Evolutionary conservation across 2,113 vertebrate species (phyloP), one percentile per base, ranked within the genome.

Genomic region (Clarias gariepinus): DNA sequence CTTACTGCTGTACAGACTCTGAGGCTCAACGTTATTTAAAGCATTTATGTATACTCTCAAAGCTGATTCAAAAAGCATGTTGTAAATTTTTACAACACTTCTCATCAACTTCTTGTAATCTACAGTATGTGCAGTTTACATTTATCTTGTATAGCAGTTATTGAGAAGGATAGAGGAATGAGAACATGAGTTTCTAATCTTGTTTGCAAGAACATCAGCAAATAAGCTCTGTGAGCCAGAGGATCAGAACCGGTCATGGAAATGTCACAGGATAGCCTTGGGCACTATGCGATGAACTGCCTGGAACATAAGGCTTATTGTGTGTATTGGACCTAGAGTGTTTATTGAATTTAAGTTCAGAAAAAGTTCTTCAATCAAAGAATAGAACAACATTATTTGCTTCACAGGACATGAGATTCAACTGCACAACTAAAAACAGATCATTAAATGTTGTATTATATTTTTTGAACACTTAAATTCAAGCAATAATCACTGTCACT

Each of bases 281-380:
- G 74, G 86, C 63, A 78, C 21, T 79, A 47, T n/a, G 57, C 30
- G 6, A 68, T 58, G 74, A 36, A 30, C 28, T 63, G 53, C 23
- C 53, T 85, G n/a, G 13, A 87, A 87, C 83, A 85, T 85, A 87
- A 76, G 68, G 21, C 15, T 41, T 71, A n/a, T 89, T 87, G 86
- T 85, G 16, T 76, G 63, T 21, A 58, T 11, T 52, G 16, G 30
- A 69, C 4, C 53, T 30, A 80, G 30, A 71, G 19, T 47, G 33
- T 82, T 64, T 33, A 41, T 63, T 63, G 23, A 82, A 82, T 64
- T 47, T 36, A 18, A 63, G 60, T 25, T 64, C 47, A 76, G 23
- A 61, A 81, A 61, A 60, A 16, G n/a, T 36, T 41, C 30, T 11
- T 64, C 4, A 58, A 80, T 60, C 28, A 60, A 80, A 19, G 28